Base-by-base conservation (phyloP, 1,140 invertebrate species). In the Drosophila simulans region DNA sequence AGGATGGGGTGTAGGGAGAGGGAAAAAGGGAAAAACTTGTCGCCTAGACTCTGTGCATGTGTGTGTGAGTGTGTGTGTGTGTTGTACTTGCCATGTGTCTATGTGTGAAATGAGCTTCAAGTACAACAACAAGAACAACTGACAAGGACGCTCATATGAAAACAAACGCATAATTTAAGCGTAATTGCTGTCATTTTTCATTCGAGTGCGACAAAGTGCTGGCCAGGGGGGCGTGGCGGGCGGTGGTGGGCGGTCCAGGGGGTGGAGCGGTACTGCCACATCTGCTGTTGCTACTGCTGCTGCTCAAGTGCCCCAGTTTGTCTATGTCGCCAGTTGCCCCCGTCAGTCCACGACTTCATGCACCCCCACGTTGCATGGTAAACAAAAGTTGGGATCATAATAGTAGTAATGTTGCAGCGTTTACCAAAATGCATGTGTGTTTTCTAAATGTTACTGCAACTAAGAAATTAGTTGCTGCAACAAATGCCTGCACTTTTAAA, bases 171-270 rank as follows among this genome's bases (percentile, higher is more conserved):
- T 91, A 91, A 89, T 91, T 91, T 91, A 91, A 89, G 80, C 78
- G 78, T 91, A 91, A 91, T 91, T 91, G 84, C 83, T 91, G 89
- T 85, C 83, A 91, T 91, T 91, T 91, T 89, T 91, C 84, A 82
- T 81, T 80, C 78, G 80, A 89, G 77, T 77, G 77, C 62, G 54
- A 62, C 65, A 56, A 49, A 80, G 52, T 64, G 31, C 17, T 45
- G 70, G 35, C 39, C 10, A 66, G 40, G 7, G 12, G 31, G 15
- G 20, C 1, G 57, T 15, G 42, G 17, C 3, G 17, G 17, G 20
- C 20, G 42, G 42, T 4, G 3, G 22, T 22, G 62, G 56, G 42
- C 13, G 31, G 20, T 13, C 11, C 12, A 1, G n/a, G 25, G 37
- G 25, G 3, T 25, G 52, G 22, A 35, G 53, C 17, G 20, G 42